A percentile compares a stretch with the other conserved stretches of the same genome.
Evolutionary conservation across 2,113 vertebrate genomes (phyloP).

Genomic region (Chelonoidis abingdonii): DNA sequence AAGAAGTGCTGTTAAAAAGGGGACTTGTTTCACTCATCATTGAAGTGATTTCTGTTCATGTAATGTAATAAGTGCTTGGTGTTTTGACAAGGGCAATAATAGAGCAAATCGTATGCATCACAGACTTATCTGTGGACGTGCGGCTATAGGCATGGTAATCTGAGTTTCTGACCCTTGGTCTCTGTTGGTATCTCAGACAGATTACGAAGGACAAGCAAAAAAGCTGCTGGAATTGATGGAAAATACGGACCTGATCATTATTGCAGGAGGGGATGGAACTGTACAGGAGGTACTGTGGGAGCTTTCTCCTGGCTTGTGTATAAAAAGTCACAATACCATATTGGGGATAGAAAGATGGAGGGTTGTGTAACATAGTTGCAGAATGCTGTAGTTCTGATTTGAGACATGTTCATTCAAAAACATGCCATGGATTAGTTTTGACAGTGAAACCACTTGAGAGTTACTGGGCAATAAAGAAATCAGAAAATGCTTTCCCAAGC

Average conservation of each 20-base stretch:
- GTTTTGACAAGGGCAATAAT: not conserved
- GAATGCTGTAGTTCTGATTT: not conserved
- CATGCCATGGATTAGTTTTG: not conserved
- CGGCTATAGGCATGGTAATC: not conserved
- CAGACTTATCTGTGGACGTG: not conserved
- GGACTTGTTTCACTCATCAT: not conserved
- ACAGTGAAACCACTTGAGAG: conserved; percentile 12
- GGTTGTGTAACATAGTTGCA: not conserved
- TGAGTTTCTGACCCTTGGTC: not conserved
- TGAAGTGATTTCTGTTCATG: not conserved
- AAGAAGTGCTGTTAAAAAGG: not conserved
- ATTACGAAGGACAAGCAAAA: conserved; percentile 98
- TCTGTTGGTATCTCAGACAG: conserved; percentile 85
- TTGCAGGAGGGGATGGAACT: conserved; percentile 96
- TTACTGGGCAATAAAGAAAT: not conserved
- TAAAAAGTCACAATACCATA: not conserved
- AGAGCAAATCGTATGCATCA: not conserved
- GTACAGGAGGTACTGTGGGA: conserved; percentile 88
- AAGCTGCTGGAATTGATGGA: conserved; percentile 96
- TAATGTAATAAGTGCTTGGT: not conserved
- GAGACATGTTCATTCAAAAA: not conserved
- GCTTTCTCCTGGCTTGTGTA: not conserved
- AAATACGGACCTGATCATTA: conserved; percentile 92
- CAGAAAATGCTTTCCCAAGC: not conserved
- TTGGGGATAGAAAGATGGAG: not conserved